Evolutionary conservation across 2,797 vertebrate genomes (phyloP), one percentile per base, ranked within the genome.

Genomic region (Onychomys leucogaster): DNA sequence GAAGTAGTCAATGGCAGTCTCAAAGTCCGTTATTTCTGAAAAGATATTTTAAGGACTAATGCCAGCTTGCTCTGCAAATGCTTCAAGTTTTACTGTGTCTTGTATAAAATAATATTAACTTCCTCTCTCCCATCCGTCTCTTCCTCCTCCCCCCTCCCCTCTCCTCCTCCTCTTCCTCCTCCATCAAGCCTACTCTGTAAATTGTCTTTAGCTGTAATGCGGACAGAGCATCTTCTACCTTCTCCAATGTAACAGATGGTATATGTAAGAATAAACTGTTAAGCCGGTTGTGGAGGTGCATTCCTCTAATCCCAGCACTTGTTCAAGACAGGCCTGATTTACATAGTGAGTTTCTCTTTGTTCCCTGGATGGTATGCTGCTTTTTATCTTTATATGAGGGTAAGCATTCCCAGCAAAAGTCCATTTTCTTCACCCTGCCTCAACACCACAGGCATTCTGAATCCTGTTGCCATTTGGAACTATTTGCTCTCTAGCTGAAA

Each of bases 1-100:
- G 21, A 89, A 83, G 59, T 16, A 89, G 41, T 85, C 90, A 75
- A 5, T 52, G 63, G 59, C 43, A 67, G 57, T 83, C 80, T 92
- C 43, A 89, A 77, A 90, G 91, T 84, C 69, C 83, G 61, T 94
- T 96, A 32, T 29, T 86, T 52, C 37, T 41, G 57, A 80, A 88
- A 85, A 49, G 2, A 12, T 90, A 89, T 82, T 92, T 78, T 94
- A 71, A 91, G 27, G 32, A 25, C 19, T 95, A 91, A 97, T 93
- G 43, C 13, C 25, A 88, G 10, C 6, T 69, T 90, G 6, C 32
- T 82, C 9, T 92, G n/a, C 23, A 96, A 61, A 85, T 94, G 29
- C 5, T 67, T 86, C 75, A 76, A 29, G 86, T 93, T 55, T 96
- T 88, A 63, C 13, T 43, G 52, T 67, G 17, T 5, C 55, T 81